Conservation (phyloP, 2,888 invertebrate genomes). For the Exephanes ischioxanthus region DNA sequence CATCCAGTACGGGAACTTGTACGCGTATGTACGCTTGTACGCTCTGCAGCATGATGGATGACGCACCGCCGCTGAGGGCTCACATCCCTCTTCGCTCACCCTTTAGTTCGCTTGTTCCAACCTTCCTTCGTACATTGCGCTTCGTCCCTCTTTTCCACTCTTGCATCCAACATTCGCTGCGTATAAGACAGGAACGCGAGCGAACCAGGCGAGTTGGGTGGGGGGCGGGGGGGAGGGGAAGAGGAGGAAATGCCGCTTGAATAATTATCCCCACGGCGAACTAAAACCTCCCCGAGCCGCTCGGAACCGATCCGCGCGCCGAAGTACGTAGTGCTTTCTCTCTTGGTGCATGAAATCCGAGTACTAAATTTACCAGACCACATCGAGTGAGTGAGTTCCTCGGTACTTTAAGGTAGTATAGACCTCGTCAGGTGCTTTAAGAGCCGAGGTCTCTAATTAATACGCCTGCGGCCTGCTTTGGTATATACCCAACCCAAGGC, state of each 20-base stretch:
- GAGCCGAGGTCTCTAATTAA: conserved; percentile 80
- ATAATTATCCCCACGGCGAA: conserved; percentile 83
- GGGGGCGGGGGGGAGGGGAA: too few species aligned
- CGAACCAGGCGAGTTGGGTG: background rate
- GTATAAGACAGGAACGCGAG: conserved; percentile 53
- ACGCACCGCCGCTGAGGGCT: conserved; percentile 76
- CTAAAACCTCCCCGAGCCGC: conserved; percentile 73
- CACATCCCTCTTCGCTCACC: conserved; percentile 65
- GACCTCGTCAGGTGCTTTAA: conserved; percentile 79
- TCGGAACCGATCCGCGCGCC: background rate
- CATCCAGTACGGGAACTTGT: conserved; percentile 25
- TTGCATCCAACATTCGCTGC: conserved; percentile 63
- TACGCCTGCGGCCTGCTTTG: conserved; percentile 70
- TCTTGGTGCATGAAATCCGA: conserved; percentile 81
- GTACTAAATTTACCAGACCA: conserved; percentile 79
- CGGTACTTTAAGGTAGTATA: conserved; percentile 78
- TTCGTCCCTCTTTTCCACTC: conserved; percentile 68
- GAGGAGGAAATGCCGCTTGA: conserved; percentile 81
- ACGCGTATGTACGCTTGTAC: conserved; percentile 63
- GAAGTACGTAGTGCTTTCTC: conserved; percentile 53
- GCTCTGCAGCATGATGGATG: conserved; percentile 81
- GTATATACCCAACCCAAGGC: conserved; percentile 21
- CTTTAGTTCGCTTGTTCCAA: conserved; percentile 46
- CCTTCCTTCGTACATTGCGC: conserved; percentile 56
- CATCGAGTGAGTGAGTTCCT: conserved; percentile 65